Percentiles rank a stretch among this genome's conserved stretches.
Conservation (phyloP, 2,888 invertebrate genomes). For the Stratiomys singularior region DNA sequence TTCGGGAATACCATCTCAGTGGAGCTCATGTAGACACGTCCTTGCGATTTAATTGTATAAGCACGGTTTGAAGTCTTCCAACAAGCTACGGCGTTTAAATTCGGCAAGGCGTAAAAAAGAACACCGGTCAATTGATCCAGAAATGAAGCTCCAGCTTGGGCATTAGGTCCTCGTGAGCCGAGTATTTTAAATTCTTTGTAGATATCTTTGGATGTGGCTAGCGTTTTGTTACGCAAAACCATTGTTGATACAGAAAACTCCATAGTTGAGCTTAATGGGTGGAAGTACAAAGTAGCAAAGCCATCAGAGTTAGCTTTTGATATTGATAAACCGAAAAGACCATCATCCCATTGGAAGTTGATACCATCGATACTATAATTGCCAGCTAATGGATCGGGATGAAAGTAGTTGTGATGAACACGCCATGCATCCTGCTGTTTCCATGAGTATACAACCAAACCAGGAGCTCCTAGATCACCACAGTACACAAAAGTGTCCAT, state of each 20-base stretch:
- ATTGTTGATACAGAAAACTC: slow-evolving; percentile 81
- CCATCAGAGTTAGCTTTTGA: slow-evolving; percentile 73
- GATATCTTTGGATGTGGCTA: slow-evolving; percentile 66
- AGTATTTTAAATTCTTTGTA: slow-evolving; percentile 75
- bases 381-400: slow-evolving; percentile 77
- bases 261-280: slow-evolving; percentile 79
- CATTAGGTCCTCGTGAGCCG: slow-evolving; percentile 77
- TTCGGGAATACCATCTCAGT: slow-evolving; percentile 80
- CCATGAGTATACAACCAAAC: slow-evolving; percentile 81
- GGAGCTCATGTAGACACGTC: slow-evolving; percentile 76
- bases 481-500: slow-evolving; percentile 78
- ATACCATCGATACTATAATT: slow-evolving; percentile 77
- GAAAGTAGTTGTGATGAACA: slow-evolving; percentile 76
- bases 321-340: slow-evolving; percentile 78
- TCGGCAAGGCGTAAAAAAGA: slow-evolving; percentile 78
- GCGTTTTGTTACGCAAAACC: slow-evolving; percentile 71
- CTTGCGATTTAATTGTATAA: slow-evolving; percentile 77
- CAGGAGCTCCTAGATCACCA: slow-evolving; percentile 76
- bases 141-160: slow-evolving; percentile 79
- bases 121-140: slow-evolving; percentile 77
- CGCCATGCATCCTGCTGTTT: slow-evolving; percentile 78
- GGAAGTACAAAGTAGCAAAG: slow-evolving; percentile 80
- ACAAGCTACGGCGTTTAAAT: slow-evolving; percentile 80
- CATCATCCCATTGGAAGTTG: slow-evolving; percentile 81
- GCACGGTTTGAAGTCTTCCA: slow-evolving; percentile 78